Base-by-base conservation (phyloP, 2,888 invertebrate genomes). In the Cataglyphis rosenhaueri region DNA sequence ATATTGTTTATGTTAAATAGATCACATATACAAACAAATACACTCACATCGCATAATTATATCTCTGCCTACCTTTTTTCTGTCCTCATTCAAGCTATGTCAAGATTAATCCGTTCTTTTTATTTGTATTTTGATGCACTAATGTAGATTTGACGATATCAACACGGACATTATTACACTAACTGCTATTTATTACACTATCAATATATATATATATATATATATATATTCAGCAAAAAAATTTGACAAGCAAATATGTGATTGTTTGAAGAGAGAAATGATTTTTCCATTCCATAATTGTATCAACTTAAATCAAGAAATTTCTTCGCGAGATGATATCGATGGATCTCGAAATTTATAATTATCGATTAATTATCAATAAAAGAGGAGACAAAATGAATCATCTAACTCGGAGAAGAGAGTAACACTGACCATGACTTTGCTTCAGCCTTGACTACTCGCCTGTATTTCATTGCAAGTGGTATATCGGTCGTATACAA, bases 371-470 rank as follows among this genome's bases (percentile, higher is more conserved):
- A 29, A 25, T 3, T 12, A 15, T 41, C 0, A 29, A 32, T 59
- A 57, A 52, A 64, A 8, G 21, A 41, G 1, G 0, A n/a, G 3
- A 59, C 21, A 8, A n/a, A 52, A 35, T 10, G 9, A 75, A 75
- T 15, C 21, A 75, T 52, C 21, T 78, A 44, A 44, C 44, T 57
- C 62, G 68, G 78, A 85, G 73, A 76, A 73, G 74, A 41, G n/a
- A 75, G 68, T 70, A 64, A 87, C 85, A 87, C 81, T 89, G 92
- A 88, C 89, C 92, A 85, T 92, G 93, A 93, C 92, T 93, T 93
- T 93, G 91, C 85, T 87, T 32, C 83, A 74, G 73, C 61, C 74
- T 38, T 79, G 32, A 68, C 61, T 85, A 81, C 78, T 82, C 61
- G 74, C 87, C 89, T 87, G 90, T 90, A 89, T 90, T 90, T 48